These are phyloP conservation scores for Lamellibrachia satsuma DNA, from an alignment of 2,888 invertebrate species.

Conservation along the genomic window DNA sequence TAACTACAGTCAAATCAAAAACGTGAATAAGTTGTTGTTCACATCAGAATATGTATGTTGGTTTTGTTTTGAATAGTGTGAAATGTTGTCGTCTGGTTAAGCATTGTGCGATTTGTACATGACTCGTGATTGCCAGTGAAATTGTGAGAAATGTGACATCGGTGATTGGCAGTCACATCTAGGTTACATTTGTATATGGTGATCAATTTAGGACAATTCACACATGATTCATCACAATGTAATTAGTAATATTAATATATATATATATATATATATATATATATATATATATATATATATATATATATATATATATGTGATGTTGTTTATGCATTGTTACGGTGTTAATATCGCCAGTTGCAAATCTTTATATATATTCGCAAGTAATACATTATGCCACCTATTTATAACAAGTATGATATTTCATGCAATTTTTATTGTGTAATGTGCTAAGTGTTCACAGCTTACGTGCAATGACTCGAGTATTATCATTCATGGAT, in stretches of 20 bases:
- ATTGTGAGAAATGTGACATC: neutral
- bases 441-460: neutral
- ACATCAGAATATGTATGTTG: neutral
- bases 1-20: neutral
- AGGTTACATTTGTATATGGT: neutral
- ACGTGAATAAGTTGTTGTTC: neutral
- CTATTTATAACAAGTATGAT: neutral
- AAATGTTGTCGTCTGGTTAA: neutral
- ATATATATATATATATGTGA: neutral
- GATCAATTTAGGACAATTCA: neutral
- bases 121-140: neutral
- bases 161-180: neutral
- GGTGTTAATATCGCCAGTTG: neutral
- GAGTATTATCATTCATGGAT: neutral
- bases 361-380: constrained; percentile 8
- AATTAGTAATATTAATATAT: neutral
- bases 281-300: neutral
- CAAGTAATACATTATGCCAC: neutral
- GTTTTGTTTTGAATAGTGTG: neutral
- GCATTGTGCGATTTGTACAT: neutral
- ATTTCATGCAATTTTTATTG: neutral
- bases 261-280: neutral
- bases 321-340: neutral
- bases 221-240: neutral
- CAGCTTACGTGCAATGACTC: neutral